Base-by-base conservation (phyloP, 2,113 vertebrate genomes). In the Anarhynchus alexandrinus region DNA sequence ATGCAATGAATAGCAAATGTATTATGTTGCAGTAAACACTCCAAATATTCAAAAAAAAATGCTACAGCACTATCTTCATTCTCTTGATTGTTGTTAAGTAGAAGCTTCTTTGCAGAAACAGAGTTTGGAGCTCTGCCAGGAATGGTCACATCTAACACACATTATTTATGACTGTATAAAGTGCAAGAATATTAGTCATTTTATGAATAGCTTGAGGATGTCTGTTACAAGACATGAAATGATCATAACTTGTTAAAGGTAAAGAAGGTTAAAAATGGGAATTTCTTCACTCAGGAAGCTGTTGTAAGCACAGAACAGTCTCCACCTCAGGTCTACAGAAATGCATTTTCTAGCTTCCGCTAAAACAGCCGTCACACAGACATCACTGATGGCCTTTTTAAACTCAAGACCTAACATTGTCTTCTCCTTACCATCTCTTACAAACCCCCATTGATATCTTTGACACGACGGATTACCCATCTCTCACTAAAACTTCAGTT, bases 121-220 rank as follows among this genome's bases (percentile, higher is more conserved):
- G 73, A 85, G 58, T 73, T 73, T 91, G 95, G 83, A 91, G 58
- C 49, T 82, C 88, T 80, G 83, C 94, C 94, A 97, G 43, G 52
- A 88, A 77, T n/a, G 81, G 77, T 89, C 83, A 84, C 14, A 26
- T 94, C 93, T 89, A 82, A 57, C 64, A 93, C 55, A 65, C 40
- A 16, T 61, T 79, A 86, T 70, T 84, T 93, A 94, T 91, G 82
- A 72, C 61, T 76, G 38, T 38, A 76, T 49, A 79, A 94, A 94
- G 91, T 82, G 43, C 65, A 92, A 78, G 52, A 94, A 83, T 86
- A 71, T 86, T 88, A 86, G 79, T 93, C 71, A 81, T 67, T 86
- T 73, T 77, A 90, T 93, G 88, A 92, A 88, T 66, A 93, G 87
- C 52, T 86, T 36, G 72, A 94, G 55, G 69, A 78, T 69, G 66